These are phyloP conservation scores for Cheilosia vernalis DNA, from an alignment of 2,888 invertebrate species.

Conservation along the genomic window DNA sequence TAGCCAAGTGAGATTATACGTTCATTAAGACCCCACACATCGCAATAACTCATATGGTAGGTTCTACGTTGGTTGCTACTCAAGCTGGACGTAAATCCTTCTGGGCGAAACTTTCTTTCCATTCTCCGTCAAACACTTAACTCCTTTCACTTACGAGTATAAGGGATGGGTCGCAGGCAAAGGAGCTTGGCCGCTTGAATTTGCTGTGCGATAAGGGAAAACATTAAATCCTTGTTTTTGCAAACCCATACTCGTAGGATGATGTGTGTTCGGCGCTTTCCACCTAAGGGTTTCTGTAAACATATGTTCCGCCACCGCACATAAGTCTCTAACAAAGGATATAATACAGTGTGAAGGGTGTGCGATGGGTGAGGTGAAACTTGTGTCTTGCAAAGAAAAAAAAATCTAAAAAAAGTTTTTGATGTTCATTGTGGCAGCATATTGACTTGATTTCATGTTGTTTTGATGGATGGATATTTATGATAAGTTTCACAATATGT, in stretches of 20 bases:
- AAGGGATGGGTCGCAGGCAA: constrained; percentile 1
- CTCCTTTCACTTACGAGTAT: constrained; percentile 53
- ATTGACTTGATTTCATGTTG: constrained; percentile 72
- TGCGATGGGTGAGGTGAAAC: constrained; percentile 9
- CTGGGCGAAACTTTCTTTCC: constrained; percentile 44
- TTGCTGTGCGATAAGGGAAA: constrained; percentile 28
- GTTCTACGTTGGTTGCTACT: background rate
- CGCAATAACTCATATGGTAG: constrained; percentile 52
- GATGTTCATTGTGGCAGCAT: constrained; percentile 72
- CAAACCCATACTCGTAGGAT: constrained; percentile 12
- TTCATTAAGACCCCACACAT: constrained; percentile 57
- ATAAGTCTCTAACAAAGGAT: constrained; percentile 1
- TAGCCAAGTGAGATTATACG: constrained; percentile 48
- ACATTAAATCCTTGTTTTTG: constrained; percentile 64
- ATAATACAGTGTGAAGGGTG: background rate
- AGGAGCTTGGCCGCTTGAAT: constrained; percentile 11
- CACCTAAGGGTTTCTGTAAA: constrained; percentile 43
- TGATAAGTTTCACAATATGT: constrained; percentile 67
- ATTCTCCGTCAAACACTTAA: constrained; percentile 22
- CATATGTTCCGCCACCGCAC: constrained; percentile 50
- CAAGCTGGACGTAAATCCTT: constrained; percentile 59
- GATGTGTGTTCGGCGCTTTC: constrained; percentile 27
- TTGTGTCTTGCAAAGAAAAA: constrained; percentile 58
- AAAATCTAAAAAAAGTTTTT: constrained; percentile 55
- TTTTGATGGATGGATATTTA: constrained; percentile 72